Conservation (phyloP, 2,888 invertebrate genomes). For the Polydrusus pterygomalis region DNA sequence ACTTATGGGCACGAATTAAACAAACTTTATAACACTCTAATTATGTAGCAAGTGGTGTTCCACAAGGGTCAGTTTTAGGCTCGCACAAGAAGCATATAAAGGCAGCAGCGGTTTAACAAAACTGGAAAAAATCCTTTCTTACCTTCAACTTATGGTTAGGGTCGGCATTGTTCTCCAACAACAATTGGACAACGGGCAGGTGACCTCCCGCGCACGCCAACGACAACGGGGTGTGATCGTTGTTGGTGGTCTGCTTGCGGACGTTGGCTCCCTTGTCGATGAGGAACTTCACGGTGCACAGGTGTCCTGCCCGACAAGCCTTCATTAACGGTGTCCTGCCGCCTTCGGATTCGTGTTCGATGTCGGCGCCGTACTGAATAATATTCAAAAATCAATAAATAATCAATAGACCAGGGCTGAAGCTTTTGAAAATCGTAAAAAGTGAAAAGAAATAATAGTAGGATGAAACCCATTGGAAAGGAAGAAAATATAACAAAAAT, state of each 20-base stretch:
- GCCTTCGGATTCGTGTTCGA: constrained; percentile 96
- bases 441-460: no score
- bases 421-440: no score
- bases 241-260: constrained; percentile 90
- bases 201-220: constrained; percentile 98
- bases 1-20: no score
- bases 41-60: no score
- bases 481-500: no score
- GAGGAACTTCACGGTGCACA: constrained; percentile 96
- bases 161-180: constrained; percentile 94
- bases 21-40: no score
- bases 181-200: constrained; percentile 92
- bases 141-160: constrained; percentile 96
- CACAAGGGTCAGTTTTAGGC: no score
- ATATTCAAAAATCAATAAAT: background rate
- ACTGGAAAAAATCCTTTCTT: no score
- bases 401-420: no score
- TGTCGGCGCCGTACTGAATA: constrained; percentile 85
- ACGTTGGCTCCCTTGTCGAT: constrained; percentile 89
- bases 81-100: no score
- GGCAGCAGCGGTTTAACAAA: no score
- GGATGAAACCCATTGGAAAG: no score
- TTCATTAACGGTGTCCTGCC: constrained; percentile 99
- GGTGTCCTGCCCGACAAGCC: constrained; percentile 96
- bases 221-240: constrained; percentile 97